Base-by-base conservation (phyloP, 2,113 vertebrate genomes). In the Chaetura pelagica region DNA sequence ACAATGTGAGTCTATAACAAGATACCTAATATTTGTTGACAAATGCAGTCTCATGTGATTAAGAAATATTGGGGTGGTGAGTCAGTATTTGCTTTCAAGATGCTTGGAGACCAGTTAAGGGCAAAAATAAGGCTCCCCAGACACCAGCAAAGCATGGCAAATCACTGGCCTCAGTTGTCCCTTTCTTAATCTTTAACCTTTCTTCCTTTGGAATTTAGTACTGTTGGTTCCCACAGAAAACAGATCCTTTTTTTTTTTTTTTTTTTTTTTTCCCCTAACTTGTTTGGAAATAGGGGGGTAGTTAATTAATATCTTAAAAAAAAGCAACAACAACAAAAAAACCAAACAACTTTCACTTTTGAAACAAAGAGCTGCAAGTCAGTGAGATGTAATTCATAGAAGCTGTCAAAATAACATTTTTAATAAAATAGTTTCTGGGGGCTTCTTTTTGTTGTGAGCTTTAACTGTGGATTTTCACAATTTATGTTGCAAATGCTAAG, bases 191-290 rank as follows among this genome's bases (percentile, higher is more conserved):
- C 57, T 61, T 84, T 75, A 79, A 78, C 57, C 32, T 95, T 93
- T 91, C 57, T 93, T 68, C 34, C 19, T 68, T 26, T 84, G 80
- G 80, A 93, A 94, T 93, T 58, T 81, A 89, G 84, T 96, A 81
- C 64, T 68, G 52, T 87, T 59, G 10, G 64, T 94, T 95, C 76
- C 80, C 86, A 84, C 34, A 63, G 21, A 64, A 88, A 77, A 66
- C 1, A 54, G 12, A 2, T 3, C 0, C 15, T n/a, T 20, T 40
- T 24, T 24, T 44, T 58, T 22, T 49, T 34, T 19, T 11, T 6
- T 8, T 32, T 1, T 4, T 8, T 15, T 38, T 61, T 12, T 5
- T 12, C 46, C 10, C 46, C 21, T 59, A 21, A 20, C 6, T 38
- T 38, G 7, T 7, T 76, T n/a, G 61, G 7, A 19, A 87, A 81